Evolutionary conservation across 64 coral and sea anemone genomes (phyloP).

Genomic region (Montipora sp.): DNA sequence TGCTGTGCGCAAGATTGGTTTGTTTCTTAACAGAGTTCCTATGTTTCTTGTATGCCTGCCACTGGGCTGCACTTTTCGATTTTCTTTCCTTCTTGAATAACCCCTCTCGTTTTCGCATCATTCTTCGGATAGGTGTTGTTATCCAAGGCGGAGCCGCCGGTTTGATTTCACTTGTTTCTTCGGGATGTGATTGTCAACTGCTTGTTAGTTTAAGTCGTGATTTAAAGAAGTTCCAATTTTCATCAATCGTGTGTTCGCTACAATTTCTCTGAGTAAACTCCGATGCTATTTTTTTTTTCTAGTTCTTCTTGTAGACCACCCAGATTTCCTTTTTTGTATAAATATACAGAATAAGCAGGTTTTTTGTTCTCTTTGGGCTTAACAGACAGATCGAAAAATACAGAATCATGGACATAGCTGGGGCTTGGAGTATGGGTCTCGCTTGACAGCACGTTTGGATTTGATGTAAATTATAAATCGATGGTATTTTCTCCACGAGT

Average conservation of each 20-base stretch:
- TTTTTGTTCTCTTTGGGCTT: conserved; percentile 28
- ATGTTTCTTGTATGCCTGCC: conserved; percentile 48
- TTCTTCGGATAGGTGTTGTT: conserved; percentile 24
- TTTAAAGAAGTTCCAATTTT: conserved; percentile 38
- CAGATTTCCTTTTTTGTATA: conserved; percentile 43
- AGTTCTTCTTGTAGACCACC: conserved; percentile 39
- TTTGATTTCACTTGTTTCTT: conserved; percentile 33
- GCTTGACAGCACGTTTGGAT: conserved; percentile 47
- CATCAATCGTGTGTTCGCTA: conserved; percentile 49
- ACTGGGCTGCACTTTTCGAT: conserved; percentile 26
- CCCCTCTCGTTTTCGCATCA: conserved; percentile 46
- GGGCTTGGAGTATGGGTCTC: conserved; percentile 39
- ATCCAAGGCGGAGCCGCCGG: conserved; percentile 36
- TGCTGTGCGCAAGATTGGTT: conserved; percentile 38
- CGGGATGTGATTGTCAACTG: conserved; percentile 13
- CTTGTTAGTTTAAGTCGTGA: conserved; percentile 39
- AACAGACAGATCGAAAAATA: conserved; percentile 41
- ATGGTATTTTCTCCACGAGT: conserved; percentile 31
- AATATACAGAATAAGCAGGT: conserved; percentile 19
- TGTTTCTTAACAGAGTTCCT: conserved; percentile 48
- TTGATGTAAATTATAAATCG: conserved; percentile 41
- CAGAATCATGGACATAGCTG: conserved; percentile 38
- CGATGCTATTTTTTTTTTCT: conserved; percentile 7
- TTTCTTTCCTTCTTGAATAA: conserved; percentile 37
- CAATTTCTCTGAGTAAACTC: conserved; percentile 28